These are phyloP conservation scores for Eublepharis macularius DNA, from an alignment of 2,113 vertebrate genomes.

Conservation along the genomic window DNA sequence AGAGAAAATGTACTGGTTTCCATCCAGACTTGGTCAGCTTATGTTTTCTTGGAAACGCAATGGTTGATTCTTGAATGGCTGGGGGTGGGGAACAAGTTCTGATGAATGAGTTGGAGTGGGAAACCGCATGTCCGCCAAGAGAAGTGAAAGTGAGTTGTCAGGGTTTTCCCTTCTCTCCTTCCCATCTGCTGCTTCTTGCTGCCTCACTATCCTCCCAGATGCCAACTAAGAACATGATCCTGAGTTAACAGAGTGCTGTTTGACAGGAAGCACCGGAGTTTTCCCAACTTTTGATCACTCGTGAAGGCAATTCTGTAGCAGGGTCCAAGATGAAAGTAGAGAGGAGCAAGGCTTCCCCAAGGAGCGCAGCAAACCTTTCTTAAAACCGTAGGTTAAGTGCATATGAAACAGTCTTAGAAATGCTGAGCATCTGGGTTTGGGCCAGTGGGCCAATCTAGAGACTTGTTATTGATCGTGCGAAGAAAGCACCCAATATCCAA, in stretches of 20 bases:
- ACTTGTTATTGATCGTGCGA: not conserved
- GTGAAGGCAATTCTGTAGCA: constrained; percentile 48
- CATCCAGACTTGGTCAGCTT: constrained; percentile 29
- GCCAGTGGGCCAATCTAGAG: not conserved
- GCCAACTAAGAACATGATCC: constrained; percentile 83
- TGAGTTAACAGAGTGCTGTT: constrained; percentile 48
- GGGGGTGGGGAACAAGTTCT: constrained; percentile 32
- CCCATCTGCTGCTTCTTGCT: not conserved
- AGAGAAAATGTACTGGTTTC: constrained; percentile 11
- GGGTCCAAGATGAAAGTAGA: constrained; percentile 39
- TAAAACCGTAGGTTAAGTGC: constrained; percentile 15
- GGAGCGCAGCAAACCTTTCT: constrained; percentile 27
- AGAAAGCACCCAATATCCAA: not conserved
- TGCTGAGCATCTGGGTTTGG: not conserved
- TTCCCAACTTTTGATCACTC: constrained; percentile 56
- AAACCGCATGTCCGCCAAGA: constrained; percentile 59
- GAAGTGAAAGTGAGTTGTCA: constrained; percentile 68
- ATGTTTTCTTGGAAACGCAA: constrained; percentile 31
- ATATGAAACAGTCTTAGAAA: not conserved
- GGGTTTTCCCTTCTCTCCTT: not conserved
- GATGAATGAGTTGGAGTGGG: constrained; percentile 61
- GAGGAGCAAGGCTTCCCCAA: constrained; percentile 29
- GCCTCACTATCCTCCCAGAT: constrained; percentile 65
- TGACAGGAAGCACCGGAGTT: constrained; percentile 65
- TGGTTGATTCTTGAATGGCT: constrained; percentile 49